Conservation (phyloP, 2,888 invertebrate species). For the Catocala nupta region DNA sequence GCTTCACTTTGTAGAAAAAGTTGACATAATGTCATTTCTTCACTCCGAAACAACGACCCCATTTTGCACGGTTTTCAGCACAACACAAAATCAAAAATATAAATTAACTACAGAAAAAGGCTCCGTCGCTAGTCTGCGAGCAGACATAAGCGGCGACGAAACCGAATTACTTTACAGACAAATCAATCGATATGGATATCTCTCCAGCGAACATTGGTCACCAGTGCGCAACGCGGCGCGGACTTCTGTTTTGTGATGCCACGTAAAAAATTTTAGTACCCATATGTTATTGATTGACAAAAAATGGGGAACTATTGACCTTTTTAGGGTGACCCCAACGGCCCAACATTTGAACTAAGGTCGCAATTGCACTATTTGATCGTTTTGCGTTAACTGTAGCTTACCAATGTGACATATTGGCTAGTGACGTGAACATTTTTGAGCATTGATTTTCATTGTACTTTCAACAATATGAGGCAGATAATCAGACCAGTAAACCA, state of each 20-base stretch:
- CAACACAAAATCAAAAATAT: slow-evolving; percentile 66
- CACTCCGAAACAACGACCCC: slow-evolving; percentile 98
- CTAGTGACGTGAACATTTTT: too few relatives aligned
- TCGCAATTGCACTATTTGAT: too few relatives aligned
- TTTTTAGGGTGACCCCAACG: too few relatives aligned
- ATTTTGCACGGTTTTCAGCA: slow-evolving; percentile 83
- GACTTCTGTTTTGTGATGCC: slow-evolving; percentile 59
- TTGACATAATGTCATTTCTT: slow-evolving; percentile 99
- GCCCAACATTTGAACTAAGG: too few relatives aligned
- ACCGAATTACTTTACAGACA: slow-evolving; percentile 68
- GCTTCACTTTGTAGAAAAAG: slow-evolving; percentile 99
- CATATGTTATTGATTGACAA: background rate
- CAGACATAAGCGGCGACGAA: slow-evolving; percentile 83
- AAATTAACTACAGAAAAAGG: slow-evolving; percentile 61
- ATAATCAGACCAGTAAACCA: too few relatives aligned
- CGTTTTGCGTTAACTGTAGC: too few relatives aligned
- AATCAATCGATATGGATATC: slow-evolving; percentile 73
- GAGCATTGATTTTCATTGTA: too few relatives aligned
- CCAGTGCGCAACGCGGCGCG: slow-evolving; percentile 65
- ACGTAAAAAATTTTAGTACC: slow-evolving; percentile 19
- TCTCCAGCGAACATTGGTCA: slow-evolving; percentile 61
- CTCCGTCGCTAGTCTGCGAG: slow-evolving; percentile 79
- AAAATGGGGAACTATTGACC: too few relatives aligned
- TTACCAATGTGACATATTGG: too few relatives aligned
- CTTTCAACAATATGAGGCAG: too few relatives aligned